Evolutionary conservation across 2,113 vertebrate species (phyloP), one percentile per base, ranked within the genome.

Genomic region (Brevimyrus niger): DNA sequence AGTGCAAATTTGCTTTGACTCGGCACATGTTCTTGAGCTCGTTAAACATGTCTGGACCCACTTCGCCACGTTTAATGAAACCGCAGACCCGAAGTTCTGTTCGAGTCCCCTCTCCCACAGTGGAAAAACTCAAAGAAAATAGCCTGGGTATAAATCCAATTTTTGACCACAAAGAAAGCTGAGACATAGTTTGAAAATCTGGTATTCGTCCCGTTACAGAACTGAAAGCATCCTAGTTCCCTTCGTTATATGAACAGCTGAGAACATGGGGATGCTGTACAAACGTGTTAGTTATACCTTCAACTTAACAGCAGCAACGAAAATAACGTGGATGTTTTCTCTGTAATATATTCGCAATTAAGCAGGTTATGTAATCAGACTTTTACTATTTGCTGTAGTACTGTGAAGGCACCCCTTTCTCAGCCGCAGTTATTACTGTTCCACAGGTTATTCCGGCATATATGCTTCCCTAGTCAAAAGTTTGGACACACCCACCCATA

Each of bases 41-140:
- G 90, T 90, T 91, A 91, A 89, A 89, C 73, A 87, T 91, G 90
- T 90, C 89, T 90, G 89, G 88, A 91, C 61, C 87, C 61, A 88
- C 85, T 91, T 87, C 83, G 89, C 89, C 87, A 86, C 91, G 90
- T 91, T 92, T 91, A 92, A 92, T 92, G 91, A 92, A 92, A 91
- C 92, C 90, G 80, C 91, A 91, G 80, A 88, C 87, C 50, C 38
- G 9, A 15, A 50, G 89, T 55, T 69, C 87, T 84, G 76, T 42
- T 69, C 27, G 42, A 89, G 27, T 38, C 38, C 58, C 47, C 53
- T 42, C 55, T 89, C 87, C 89, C 87, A 51, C 46, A 88, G 88
- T 91, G 91, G 87, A 91, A 92, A 90, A 91, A 90, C 91, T 80
- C 80, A 42, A 87, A 88, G 38, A 89, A 91, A 92, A 92, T 90